Evolutionary conservation across 2,888 invertebrate genomes (phyloP), one percentile per base, ranked within the genome.

Genomic region (Physocephala rufipes): DNA sequence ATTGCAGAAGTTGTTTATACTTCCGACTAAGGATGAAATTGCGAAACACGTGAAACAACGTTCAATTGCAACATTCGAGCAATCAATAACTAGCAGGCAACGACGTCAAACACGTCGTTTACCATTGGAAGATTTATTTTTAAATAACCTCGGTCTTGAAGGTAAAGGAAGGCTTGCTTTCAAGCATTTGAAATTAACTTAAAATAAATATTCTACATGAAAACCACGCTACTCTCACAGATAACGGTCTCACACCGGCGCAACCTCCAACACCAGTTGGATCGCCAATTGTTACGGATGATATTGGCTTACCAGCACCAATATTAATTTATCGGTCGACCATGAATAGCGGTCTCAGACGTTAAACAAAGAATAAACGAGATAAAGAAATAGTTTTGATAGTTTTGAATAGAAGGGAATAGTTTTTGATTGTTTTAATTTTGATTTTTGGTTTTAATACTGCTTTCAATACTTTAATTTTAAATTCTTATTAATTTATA

Each of bases 291-390:
- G 36, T 9, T 36, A 7, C 9, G 36, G 36, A 9, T 36, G 58
- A 15, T 28, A 26, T 28, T 16, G 28, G 28, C 4, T 28, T 58
- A 28, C 58, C 58, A 4, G 28, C 58, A 9, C 58, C 58, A 12
- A 28, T 58, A 58, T 15, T 12, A 15, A 15, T 58, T 15, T 2
- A 28, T 2, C 26, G 26, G 16, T 26, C 58, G 26, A 58, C 58
- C 9, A 58, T 58, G 58, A 58, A 58, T 12, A 58, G 58, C 24
- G 58, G 58, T 28, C 58, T 58, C 12, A 58, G 58, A 9, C 58
- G 58, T 4, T 58, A 26, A 58, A 21, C 2, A 53, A 9, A 13
- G 53, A 7, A 36, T 36, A 36, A 36, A 9, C 4, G 36, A 36
- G 36, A 36, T 4, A 36, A 36, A 36, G 36, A 36, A 36, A 36